These are phyloP conservation scores for Penaeus chinensis DNA, from an alignment of 1,140 invertebrate species.

Conservation along the genomic window DNA sequence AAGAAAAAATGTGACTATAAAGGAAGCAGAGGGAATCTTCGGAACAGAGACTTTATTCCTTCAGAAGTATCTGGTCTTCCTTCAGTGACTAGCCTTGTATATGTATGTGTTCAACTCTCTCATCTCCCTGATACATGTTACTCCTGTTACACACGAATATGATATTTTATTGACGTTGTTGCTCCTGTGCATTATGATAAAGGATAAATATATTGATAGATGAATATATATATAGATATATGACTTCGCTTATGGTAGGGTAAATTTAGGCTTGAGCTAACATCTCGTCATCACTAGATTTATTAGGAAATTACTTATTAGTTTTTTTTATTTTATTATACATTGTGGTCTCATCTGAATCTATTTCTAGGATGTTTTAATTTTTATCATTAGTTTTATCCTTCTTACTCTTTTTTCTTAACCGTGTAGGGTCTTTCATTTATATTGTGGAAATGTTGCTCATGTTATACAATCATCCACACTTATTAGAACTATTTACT, in stretches of 20 bases:
- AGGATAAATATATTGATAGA: background rate
- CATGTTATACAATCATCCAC: too few species aligned
- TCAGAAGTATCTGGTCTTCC: background rate
- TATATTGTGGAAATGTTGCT: too few species aligned
- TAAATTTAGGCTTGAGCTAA: too few species aligned
- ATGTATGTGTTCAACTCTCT: background rate
- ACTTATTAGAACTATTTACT: too few species aligned
- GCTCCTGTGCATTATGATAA: background rate
- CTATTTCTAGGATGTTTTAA: too few species aligned
- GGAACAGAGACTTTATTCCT: background rate
- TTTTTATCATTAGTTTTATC: too few species aligned
- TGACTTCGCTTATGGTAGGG: background rate
- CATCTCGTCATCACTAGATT: too few species aligned
- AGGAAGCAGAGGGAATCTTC: background rate
- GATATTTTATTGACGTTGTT: constrained; percentile 10
- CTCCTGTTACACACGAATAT: background rate
- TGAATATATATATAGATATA: background rate
- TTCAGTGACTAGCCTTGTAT: background rate
- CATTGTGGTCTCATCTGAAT: too few species aligned
- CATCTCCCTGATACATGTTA: background rate
- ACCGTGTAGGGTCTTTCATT: too few species aligned
- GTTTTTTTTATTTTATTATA: too few species aligned
- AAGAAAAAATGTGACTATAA: background rate
- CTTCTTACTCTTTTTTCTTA: too few species aligned
- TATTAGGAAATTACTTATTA: too few species aligned